Base-by-base conservation (phyloP, 2,888 invertebrate genomes). In the Beris morrisii region DNA sequence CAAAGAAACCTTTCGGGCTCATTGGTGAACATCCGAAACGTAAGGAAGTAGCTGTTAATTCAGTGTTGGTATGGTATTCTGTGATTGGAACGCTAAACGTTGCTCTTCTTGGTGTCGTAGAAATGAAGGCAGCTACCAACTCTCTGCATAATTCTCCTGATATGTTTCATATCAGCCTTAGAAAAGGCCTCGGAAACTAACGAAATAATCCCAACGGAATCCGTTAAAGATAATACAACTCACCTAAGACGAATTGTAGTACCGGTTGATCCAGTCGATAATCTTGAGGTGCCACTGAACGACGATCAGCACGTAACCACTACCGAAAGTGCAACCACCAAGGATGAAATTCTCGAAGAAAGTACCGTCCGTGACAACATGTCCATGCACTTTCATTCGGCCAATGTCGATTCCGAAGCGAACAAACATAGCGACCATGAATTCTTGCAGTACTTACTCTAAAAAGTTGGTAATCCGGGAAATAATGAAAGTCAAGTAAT, bases 361-460 rank as follows among this genome's bases (percentile, higher is more conserved):
- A 83, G 82, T 61, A 79, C 80, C 9, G 76, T 78, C 4, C 74
- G 75, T 2, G 74, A 82, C 43, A 78, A 82, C 68, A 81, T 80
- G 70, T 82, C 83, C 0, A 82, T 84, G 6, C 85, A 86, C 72
- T 85, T 87, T 69, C 84, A 87, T 73, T 86, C 88, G 0, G 78
- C 78, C 31, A 66, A 57, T 53, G 52, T 56, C 45, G 58, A 74
- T 63, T 5, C 22, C 1, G 61, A 61, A 15, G 45, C 54, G 5
- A 73, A 75, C 31, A 75, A 76, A 22, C 13, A 81, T 78, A 48
- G 70, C 78, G 59, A 75, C 80, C 82, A 63, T 79, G 75, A 69
- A 82, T 81, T 69, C 9, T 68, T 81, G 81, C 74, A 83, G n/a
- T 56, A 56, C 56, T 22, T 65, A 7, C 55, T 65, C 13, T 31